Evolutionary conservation across 1,140 invertebrate species (phyloP), one percentile per base, ranked within the genome.

Genomic region (Archivesica marissinica): DNA sequence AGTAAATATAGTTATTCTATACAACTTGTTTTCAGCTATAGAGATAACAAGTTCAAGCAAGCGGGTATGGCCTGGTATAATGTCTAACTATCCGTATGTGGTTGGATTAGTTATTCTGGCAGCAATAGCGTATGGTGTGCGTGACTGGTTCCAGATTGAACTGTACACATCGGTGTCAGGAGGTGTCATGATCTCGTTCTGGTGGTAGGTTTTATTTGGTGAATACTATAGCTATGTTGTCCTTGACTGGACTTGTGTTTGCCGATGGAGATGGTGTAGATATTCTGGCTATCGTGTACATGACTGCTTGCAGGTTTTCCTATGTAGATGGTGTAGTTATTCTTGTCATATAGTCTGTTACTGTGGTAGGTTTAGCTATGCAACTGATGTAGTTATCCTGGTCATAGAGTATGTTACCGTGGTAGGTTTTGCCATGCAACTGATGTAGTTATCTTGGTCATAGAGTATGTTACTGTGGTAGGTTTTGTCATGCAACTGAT

Each of bases 101-200:
- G 95, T 96, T 0, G 96, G 96, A n/a, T 95, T 96, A 87, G 17
- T 85, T 7, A 44, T 87, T 17, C 38, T 96, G 39, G 94, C 96
- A 1, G 84, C 95, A 0, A 95, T 96, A 64, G 95, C 95, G n/a
- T 96, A 96, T 89, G 95, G 95, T 79, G 94, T 96, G 0, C 94
- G 96, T 23, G 95, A 96, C 41, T 97, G 97, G 97, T 94, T 95
- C 2, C 94, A 95, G 59, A 96, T 97, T 68, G 96, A 97, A 94
- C 94, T 97, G 87, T 95, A 95, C 0, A 95, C 97, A 61, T 96
- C 96, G 0, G 90, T 97, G 28, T 96, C 97, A n/a, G 96, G 96
- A 0, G 91, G 96, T 15, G 89, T 97, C 20, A 95, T 97, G 80
- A 86, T 97, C 11, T 95, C 95, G 13, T 97, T 90, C 66, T 89